Base-by-base conservation (phyloP, 2,888 invertebrate species). In the Campoplex capitator region DNA sequence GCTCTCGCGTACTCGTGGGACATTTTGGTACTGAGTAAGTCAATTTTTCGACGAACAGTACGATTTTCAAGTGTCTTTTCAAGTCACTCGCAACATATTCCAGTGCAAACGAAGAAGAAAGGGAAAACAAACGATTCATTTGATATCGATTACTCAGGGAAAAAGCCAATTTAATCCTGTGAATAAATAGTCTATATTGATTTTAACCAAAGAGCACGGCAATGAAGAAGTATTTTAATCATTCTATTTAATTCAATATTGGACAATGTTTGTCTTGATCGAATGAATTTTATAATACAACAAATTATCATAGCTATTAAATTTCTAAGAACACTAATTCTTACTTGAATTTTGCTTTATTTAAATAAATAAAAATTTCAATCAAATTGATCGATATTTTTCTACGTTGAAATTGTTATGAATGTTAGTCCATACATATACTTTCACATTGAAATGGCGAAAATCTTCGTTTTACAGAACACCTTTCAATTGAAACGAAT, bases 1-100 rank as follows among this genome's bases (percentile, higher is more conserved):
- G 23, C 32, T 62, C 2, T 28, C 38, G 18, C 16, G n/a, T 73
- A 67, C 65, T 84, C n/a, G 38, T 48, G 35, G 42, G 51, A 58
- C 56, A 51, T 71, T 67, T 51, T 79, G 67, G 54, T 28, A 35
- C 56, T 74, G 58, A 77, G 65, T 65, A 18, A n/a, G 18, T 45
- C n/a, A 54, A 13, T 35, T 71, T 45, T 70, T 51, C 11, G 13
- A 70, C 28, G 16, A 68, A 28, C 16, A 51, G 28, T 62, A 62
- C 62, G 35, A 80, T 74, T 67, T 11, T 11, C 32, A 62, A 54
- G 16, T 54, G 42, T 70, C 38, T 70, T 56, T 70, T 42, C 3
- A 16, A n/a, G 68, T 35, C 45, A 48, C 51, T 62, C 45, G 18
- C 65, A 58, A n/a, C 23, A 18, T 38, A 28, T 76, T n/a, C 13